Conservation (phyloP, 2,888 invertebrate species). For the Ormyrus thymus region DNA sequence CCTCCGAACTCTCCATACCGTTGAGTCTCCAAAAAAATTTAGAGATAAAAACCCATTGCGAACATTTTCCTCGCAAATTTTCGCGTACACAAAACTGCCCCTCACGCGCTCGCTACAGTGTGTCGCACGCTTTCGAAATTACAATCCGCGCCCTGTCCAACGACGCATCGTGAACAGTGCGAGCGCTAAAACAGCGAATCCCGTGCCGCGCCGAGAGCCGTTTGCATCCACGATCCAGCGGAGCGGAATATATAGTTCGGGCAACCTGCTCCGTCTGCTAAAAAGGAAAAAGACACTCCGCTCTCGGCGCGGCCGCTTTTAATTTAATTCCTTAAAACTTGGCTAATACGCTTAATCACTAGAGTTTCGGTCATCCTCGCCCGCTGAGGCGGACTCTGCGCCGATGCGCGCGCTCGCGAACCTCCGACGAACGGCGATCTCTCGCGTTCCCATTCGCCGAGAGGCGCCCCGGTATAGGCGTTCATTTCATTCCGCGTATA, state of each 20-base stretch:
- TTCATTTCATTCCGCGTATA: slow-evolving; percentile 8
- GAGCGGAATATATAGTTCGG: slow-evolving; percentile 11
- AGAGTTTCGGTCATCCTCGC: slow-evolving; percentile 57
- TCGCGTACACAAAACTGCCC: background rate
- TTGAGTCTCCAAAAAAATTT: slow-evolving; percentile 11
- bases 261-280: background rate
- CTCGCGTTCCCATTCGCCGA: slow-evolving; percentile 23
- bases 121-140: background rate
- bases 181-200: slow-evolving; percentile 10
- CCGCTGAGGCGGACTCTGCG: slow-evolving; percentile 55
- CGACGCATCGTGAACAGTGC: background rate
- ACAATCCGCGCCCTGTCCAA: background rate
- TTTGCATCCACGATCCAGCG: background rate
- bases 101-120: slow-evolving; percentile 1
- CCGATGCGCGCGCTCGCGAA: background rate
- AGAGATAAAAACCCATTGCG: slow-evolving; percentile 4
- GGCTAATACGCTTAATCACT: slow-evolving; percentile 57
- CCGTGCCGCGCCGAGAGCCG: background rate
- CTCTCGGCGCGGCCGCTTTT: background rate
- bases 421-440: background rate
- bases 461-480: slow-evolving; percentile 10
- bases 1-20: no score
- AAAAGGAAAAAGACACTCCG: no score
- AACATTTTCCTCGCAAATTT: background rate
- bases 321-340: slow-evolving; percentile 44